These are phyloP conservation scores for Neofelis nebulosa DNA, from an alignment of 2,113 vertebrate species.

Conservation along the genomic window DNA sequence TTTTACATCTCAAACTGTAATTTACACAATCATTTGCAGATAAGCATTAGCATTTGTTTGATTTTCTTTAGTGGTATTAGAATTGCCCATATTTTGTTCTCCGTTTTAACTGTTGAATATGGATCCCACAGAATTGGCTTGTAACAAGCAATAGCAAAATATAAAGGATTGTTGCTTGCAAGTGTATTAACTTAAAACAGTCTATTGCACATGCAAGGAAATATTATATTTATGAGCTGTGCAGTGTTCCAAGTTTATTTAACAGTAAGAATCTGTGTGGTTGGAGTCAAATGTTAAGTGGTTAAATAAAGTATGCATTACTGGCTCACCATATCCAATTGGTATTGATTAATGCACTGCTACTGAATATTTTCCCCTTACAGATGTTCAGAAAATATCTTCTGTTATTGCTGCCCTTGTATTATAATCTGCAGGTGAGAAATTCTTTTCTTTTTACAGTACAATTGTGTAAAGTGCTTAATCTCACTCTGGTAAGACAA, in stretches of 20 bases:
- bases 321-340: slow-evolving; percentile 28
- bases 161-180: slow-evolving; percentile 59
- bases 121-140: neutral
- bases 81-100: slow-evolving; percentile 40
- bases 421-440: slow-evolving; percentile 41
- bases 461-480: neutral
- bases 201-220: slow-evolving; percentile 62
- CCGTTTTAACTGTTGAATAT: slow-evolving; percentile 46
- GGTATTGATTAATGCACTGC: slow-evolving; percentile 59
- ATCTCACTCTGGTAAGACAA: slow-evolving; percentile 51
- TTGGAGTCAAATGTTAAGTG: slow-evolving; percentile 73
- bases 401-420: neutral
- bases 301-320: slow-evolving; percentile 61
- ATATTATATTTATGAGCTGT: slow-evolving; percentile 58
- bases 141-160: slow-evolving; percentile 34
- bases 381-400: slow-evolving; percentile 43
- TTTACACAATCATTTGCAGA: neutral
- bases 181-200: slow-evolving; percentile 70
- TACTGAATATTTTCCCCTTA: neutral
- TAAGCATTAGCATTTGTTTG: slow-evolving; percentile 17
- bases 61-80: neutral
- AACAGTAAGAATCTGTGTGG: slow-evolving; percentile 34
- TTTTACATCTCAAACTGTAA: neutral
- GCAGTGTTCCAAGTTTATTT: slow-evolving; percentile 58
- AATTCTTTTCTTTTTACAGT: neutral